phyloP scores from a whole-genome alignment of 2,797 vertebrate genomes.

The Nyctalus aviator region DNA sequence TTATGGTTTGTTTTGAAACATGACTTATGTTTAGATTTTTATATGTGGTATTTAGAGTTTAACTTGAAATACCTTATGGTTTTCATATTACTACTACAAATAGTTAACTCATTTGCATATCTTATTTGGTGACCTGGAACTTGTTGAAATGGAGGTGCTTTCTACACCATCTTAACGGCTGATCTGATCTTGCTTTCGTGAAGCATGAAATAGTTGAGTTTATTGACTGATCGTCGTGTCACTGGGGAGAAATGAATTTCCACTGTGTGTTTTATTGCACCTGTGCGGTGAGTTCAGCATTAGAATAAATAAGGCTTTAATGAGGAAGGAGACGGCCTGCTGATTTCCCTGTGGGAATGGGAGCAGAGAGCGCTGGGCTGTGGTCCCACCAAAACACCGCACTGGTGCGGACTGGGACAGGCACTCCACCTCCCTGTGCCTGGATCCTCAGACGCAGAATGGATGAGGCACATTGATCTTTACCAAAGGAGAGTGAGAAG shows the following conservation, averaged over 20 bases:
- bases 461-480: neutral
- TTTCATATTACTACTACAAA: slow-evolving; percentile 52
- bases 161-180: slow-evolving; percentile 55
- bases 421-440: neutral
- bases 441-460: neutral
- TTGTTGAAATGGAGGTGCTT: slow-evolving; percentile 29
- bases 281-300: slow-evolving; percentile 61
- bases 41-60: slow-evolving; percentile 29
- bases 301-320: slow-evolving; percentile 69
- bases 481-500: neutral
- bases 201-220: slow-evolving; percentile 72
- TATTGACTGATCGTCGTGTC: slow-evolving; percentile 51
- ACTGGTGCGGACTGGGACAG: neutral
- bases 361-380: neutral
- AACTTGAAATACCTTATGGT: neutral
- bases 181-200: slow-evolving; percentile 64
- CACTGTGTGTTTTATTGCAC: slow-evolving; percentile 67
- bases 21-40: slow-evolving; percentile 42
- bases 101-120: slow-evolving; percentile 31
- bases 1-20: slow-evolving; percentile 56
- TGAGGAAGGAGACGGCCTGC: slow-evolving; percentile 36
- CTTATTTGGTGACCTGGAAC: slow-evolving; percentile 60
- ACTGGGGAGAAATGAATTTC: slow-evolving; percentile 70
- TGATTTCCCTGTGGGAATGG: neutral
- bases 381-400: neutral